A percentile compares a stretch with the other conserved stretches of the same genome.
phyloP scores from a whole-genome alignment of 2,888 invertebrate genomes.

The Acheta domesticus region DNA sequence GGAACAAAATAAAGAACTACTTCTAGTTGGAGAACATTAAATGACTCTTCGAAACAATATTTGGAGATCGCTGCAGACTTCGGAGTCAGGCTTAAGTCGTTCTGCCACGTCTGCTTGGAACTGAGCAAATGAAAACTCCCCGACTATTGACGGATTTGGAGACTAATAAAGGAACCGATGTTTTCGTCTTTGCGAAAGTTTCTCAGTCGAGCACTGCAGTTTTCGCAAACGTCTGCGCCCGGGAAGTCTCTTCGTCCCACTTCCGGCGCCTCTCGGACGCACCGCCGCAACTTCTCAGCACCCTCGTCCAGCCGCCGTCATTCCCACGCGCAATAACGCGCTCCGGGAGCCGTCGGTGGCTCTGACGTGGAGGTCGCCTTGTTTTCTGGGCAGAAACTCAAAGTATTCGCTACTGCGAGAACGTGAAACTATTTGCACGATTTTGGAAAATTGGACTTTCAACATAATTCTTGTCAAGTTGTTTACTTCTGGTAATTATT shows the following conservation, averaged over 20 bases:
- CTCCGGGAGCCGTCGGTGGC: too few relatives aligned
- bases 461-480: too few relatives aligned
- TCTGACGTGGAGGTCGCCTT: too few relatives aligned
- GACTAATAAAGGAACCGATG: background rate
- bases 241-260: too few relatives aligned
- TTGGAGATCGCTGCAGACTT: background rate
- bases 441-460: too few relatives aligned
- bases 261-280: too few relatives aligned
- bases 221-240: background rate
- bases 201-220: background rate
- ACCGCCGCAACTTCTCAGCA: background rate
- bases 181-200: background rate
- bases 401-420: too few relatives aligned
- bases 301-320: background rate
- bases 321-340: background rate
- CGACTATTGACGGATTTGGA: conserved; percentile 5
- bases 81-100: background rate
- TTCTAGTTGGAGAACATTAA: background rate
- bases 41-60: conserved; percentile 18
- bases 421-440: too few relatives aligned
- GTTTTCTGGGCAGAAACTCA: too few relatives aligned
- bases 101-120: background rate
- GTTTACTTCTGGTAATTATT: too few relatives aligned
- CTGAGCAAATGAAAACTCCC: background rate
- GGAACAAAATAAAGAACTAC: background rate